Evolutionary conservation across 2,113 vertebrate genomes (phyloP), one percentile per base, ranked within the genome.

Genomic region (Ceyx margarethae): DNA sequence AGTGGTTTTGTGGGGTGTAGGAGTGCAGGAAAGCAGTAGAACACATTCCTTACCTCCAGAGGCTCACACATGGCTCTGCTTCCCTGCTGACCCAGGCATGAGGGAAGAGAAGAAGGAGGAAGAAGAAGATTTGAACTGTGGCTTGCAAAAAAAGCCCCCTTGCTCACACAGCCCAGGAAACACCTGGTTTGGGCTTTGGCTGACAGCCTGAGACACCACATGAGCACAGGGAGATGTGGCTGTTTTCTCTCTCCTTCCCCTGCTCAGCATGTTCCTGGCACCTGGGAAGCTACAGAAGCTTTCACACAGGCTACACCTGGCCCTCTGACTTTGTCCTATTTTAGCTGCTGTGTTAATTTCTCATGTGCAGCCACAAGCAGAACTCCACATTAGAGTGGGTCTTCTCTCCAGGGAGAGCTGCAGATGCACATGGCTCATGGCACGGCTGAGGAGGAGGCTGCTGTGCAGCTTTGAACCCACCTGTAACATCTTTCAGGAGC

Each of bases 141-240:
- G 6, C 28, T 72, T 71, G 45, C 58, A 79, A 33, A 82, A 37
- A 60, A 64, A 7, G 25, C 11, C 6, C n/a, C 58, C 33, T 81
- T 37, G 5, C 13, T 46, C 14, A 3, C 1, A 10, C 2, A 46
- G 3, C 22, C 29, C 74, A 66, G 51, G 66, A 91, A 75, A 73
- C 90, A 79, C 19, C 66, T 94, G 45, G 31, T 53, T 72, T 45
- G 25, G 45, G 33, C 19, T 65, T 51, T 4, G 2, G 15, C 66
- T 3, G 1, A 11, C 40, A 72, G 57, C 17, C 57, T 2, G 18
- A 50, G 33, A 16, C 2, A 3, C 12, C 0, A 0, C 29, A 46
- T 1, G 0, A 3, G 4, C 0, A 4, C 20, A 64, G 42, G 16
- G 81, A 48, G 21, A 53, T 26, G 11, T 1, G 18, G 28, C 29